These are phyloP conservation scores for Eretmocerus hayati DNA, from an alignment of 2,888 invertebrate species.

Conservation along the genomic window DNA sequence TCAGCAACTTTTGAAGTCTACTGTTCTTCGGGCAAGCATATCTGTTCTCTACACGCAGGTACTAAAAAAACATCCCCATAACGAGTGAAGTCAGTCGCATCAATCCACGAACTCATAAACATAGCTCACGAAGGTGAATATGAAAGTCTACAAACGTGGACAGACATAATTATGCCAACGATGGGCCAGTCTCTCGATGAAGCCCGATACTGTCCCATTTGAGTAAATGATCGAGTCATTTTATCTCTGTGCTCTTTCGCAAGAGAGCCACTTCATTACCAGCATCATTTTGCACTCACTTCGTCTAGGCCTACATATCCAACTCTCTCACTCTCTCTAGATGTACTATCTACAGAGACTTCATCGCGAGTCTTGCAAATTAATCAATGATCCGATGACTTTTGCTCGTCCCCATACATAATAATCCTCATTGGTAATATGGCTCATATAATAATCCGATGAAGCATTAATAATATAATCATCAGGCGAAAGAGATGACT, in stretches of 20 bases:
- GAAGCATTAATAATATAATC: background rate
- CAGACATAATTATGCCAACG: constrained; percentile 13
- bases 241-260: constrained; percentile 10
- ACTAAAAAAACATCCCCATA: too few relatives aligned
- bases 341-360: constrained; percentile 6
- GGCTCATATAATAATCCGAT: too few relatives aligned
- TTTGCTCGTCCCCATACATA: background rate
- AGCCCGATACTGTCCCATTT: constrained; percentile 16
- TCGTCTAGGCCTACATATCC: too few relatives aligned
- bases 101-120: too few relatives aligned
- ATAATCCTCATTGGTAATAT: background rate
- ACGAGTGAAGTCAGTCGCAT: too few relatives aligned
- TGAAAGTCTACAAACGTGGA: background rate
- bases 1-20: too few relatives aligned
- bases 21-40: too few relatives aligned
- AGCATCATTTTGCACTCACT: too few relatives aligned
- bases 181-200: constrained; percentile 10
- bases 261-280: too few relatives aligned
- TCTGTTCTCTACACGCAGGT: too few relatives aligned
- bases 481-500: background rate
- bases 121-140: too few relatives aligned
- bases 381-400: background rate
- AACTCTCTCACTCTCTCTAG: too few relatives aligned
- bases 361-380: constrained; percentile 1
- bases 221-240: constrained; percentile 17